phyloP scores from a whole-genome alignment of 1,140 invertebrate species.

The Limonius californicus region DNA sequence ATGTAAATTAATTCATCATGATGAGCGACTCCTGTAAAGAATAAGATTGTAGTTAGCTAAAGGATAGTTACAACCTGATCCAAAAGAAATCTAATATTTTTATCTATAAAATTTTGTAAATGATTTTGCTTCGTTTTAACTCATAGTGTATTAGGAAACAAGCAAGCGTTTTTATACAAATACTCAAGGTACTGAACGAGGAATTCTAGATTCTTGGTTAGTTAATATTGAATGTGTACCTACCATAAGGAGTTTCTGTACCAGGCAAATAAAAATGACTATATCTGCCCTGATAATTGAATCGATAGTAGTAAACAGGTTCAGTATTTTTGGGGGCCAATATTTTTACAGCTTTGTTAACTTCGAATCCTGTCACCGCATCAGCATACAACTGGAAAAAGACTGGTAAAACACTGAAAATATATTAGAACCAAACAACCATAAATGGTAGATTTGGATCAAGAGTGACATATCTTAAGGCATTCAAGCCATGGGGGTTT shows the following conservation, averaged over 20 bases:
- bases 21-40: slow-evolving; percentile 54
- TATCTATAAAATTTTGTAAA: slow-evolving; percentile 41
- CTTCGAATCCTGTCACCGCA: slow-evolving; percentile 48
- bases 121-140: no score
- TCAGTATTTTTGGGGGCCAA: slow-evolving; percentile 44
- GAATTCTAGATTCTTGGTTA: no score
- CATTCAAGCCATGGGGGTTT: no score
- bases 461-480: no score
- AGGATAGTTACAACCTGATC: slow-evolving; percentile 35
- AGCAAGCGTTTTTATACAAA: slow-evolving; percentile 19
- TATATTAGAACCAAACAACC: no score
- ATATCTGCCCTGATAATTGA: slow-evolving; percentile 50
- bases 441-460: no score
- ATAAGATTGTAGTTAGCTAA: no score
- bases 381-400: slow-evolving; percentile 48
- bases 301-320: slow-evolving; percentile 52
- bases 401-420: not conserved
- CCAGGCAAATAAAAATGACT: slow-evolving; percentile 49
- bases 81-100: slow-evolving; percentile 23
- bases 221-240: no score
- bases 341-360: slow-evolving; percentile 49
- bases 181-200: no score
- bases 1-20: slow-evolving; percentile 62
- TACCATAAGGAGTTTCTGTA: slow-evolving; percentile 27
- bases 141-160: no score